Conservation (phyloP, 2,113 vertebrate genomes). For the Puffinus mauretanicus region DNA sequence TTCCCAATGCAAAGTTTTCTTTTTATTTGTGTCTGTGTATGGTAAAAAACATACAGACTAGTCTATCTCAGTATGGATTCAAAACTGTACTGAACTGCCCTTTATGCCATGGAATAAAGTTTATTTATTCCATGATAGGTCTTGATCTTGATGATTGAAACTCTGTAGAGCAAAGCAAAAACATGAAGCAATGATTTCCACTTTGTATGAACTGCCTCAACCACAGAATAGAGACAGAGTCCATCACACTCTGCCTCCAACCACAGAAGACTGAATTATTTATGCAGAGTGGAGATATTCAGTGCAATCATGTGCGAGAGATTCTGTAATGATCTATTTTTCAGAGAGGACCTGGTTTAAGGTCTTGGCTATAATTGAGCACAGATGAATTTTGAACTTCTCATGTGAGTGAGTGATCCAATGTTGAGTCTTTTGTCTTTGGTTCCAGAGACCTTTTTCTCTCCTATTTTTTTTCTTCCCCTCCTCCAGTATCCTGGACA, state of each 20-base stretch:
- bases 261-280: not conserved
- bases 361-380: not conserved
- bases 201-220: not conserved
- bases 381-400: not conserved
- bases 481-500: not conserved
- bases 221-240: not conserved
- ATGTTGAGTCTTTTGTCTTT: not conserved
- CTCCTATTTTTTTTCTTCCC: not conserved
- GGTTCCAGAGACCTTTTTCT: not conserved
- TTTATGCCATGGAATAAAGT: not conserved
- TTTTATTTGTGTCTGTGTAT: not conserved
- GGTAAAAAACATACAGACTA: not conserved
- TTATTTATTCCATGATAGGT: not conserved
- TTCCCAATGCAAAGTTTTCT: not conserved
- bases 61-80: not conserved
- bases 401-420: not conserved
- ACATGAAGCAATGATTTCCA: not conserved
- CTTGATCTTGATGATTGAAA: not conserved
- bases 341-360: not conserved
- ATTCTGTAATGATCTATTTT: not conserved
- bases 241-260: not conserved
- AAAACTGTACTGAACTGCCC: not conserved
- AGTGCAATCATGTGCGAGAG: not conserved
- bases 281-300: not conserved
- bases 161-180: not conserved